Evolutionary conservation across 2,797 vertebrate species (phyloP).

Genomic region (Acanthurus tractus): DNA sequence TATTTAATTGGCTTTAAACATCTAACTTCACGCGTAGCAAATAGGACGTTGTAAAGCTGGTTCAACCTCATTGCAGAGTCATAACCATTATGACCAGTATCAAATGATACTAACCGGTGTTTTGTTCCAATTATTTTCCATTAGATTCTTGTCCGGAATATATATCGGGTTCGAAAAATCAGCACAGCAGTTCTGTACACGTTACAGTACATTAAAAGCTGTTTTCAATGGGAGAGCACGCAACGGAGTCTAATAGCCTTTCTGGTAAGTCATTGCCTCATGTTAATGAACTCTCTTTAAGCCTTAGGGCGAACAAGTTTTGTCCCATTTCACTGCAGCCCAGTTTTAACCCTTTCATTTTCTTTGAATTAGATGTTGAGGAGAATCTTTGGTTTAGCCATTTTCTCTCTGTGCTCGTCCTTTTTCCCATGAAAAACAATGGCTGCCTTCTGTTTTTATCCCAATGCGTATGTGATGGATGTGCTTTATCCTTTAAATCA

Average conservation of each 20-base stretch:
- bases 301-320: conserved; percentile 77
- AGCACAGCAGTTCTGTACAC: conserved; percentile 94
- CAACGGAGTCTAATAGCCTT: conserved; percentile 92
- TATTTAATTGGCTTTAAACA: conserved; percentile 68
- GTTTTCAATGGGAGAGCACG: conserved; percentile 97
- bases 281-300: conserved; percentile 79
- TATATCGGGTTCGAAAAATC: conserved; percentile 95
- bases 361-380: conserved; percentile 68
- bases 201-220: conserved; percentile 96
- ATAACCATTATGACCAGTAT: conserved; percentile 77
- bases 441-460: conserved; percentile 67
- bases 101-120: conserved; percentile 75
- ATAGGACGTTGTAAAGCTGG: conserved; percentile 70
- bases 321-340: conserved; percentile 78
- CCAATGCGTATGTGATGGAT: conserved; percentile 66
- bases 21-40: conserved; percentile 55
- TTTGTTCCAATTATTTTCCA: conserved; percentile 77
- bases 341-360: conserved; percentile 75
- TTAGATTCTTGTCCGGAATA: conserved; percentile 95
- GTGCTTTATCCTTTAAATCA: conserved; percentile 81
- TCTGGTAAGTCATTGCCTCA: conserved; percentile 90
- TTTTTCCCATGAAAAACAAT: conserved; percentile 75
- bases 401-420: conserved; percentile 53
- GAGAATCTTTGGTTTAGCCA: conserved; percentile 65
- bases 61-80: conserved; percentile 74